Base-by-base conservation (phyloP, 2,113 vertebrate species). In the Pollachius pollachius region DNA sequence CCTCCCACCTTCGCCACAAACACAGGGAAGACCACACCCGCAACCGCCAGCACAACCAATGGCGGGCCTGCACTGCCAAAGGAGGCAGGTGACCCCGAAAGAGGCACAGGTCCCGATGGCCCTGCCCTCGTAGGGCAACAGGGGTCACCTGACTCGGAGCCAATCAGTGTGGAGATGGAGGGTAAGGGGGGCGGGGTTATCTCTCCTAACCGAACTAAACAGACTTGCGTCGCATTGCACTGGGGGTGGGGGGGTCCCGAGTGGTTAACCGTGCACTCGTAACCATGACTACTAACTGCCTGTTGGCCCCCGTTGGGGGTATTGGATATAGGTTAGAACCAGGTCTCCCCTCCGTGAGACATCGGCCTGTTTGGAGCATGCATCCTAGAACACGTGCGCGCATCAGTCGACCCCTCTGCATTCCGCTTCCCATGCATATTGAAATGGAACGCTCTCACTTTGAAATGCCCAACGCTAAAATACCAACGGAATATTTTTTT, bases 161-260 rank as follows among this genome's bases (percentile, higher is more conserved):
- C 91, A 84, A 91, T 92, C 92, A 92, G 88, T 93, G 93, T 94
- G 92, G 93, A 93, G 90, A 94, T 92, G 85, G 92, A 94, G 94
- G 94, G 94, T 95, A 95, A 95, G 93, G 92, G 41, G 89, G 91
- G 86, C 81, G 83, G 89, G 89, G 84, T 82, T 78, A 70, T 84
- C 59, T 77, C 41, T 89, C 82, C 77, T 77, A 72, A 52, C 70
- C 80, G 65, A 86, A 83, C 74, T 81, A 57, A 57, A 57, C 74
- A 69, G 77, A 81, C 80, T 88, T 90, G 75, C 83, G 69, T 76
- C 86, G 89, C 86, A 84, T 90, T 81, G 81, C 88, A 81, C 87
- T 89, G 89, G 81, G 8, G 41, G 41, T 7, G 41, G 41, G 41
- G 12, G 41, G 5, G 41, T 83, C 89, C 87, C 76, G 34, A 75